phyloP scores from a whole-genome alignment of 1,140 invertebrate species.

The Nebria ingens region DNA sequence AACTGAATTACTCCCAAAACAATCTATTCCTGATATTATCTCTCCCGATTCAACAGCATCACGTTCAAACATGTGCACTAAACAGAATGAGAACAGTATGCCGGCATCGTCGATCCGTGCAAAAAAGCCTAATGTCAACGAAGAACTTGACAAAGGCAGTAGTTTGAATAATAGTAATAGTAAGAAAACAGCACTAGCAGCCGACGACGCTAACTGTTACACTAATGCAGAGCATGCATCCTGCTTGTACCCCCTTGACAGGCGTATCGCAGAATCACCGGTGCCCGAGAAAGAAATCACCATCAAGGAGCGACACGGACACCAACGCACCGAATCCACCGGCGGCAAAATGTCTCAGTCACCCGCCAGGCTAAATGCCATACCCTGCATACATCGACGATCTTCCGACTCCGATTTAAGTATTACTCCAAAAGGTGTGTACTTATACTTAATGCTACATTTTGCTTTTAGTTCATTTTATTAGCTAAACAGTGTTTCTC shows the following conservation, averaged over 20 bases:
- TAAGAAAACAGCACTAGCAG: background rate
- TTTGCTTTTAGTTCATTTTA: no score
- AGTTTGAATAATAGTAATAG: constrained; percentile 26
- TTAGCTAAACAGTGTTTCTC: no score
- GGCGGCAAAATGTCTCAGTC: constrained; percentile 34
- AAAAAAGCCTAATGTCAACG: constrained; percentile 18
- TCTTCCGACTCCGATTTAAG: constrained; percentile 90
- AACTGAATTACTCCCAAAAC: background rate
- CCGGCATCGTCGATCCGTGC: constrained; percentile 15
- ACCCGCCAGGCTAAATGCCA: constrained; percentile 42
- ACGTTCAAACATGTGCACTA: constrained; percentile 9
- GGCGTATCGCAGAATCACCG: constrained; percentile 25
- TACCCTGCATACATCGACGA: constrained; percentile 53
- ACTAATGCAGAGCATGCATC: constrained; percentile 21
- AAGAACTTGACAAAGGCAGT: constrained; percentile 28
- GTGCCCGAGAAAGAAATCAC: constrained; percentile 16
- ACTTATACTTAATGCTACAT: no score
- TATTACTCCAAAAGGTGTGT: constrained; percentile 81
- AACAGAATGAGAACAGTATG: constrained; percentile 12
- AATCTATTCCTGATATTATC: background rate
- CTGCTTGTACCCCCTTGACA: constrained; percentile 29
- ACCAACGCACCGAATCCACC: constrained; percentile 21
- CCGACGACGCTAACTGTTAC: background rate
- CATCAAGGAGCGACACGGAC: constrained; percentile 13
- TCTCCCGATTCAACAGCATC: background rate